A percentile compares a stretch with the other conserved stretches of the same genome.
Evolutionary conservation across 2,797 vertebrate species (phyloP).

Genomic region (Euthynnus affinis): DNA sequence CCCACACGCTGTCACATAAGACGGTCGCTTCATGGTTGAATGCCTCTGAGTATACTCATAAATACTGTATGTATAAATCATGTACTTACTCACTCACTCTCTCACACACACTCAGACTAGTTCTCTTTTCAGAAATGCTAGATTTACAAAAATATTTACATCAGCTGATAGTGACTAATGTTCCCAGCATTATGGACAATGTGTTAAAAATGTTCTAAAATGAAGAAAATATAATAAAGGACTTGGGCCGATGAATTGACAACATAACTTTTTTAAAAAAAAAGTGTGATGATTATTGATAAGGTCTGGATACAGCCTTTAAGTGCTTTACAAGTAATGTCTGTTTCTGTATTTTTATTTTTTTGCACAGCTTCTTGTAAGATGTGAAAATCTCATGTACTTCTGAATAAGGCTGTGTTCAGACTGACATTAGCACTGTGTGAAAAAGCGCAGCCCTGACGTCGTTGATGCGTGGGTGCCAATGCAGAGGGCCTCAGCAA

Average conservation of each 20-base stretch:
- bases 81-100: conserved; percentile 40
- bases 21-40: conserved; percentile 48
- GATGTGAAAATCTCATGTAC: not conserved
- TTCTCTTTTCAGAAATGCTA: conserved; percentile 42
- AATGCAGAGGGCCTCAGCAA: not conserved
- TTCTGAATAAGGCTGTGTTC: conserved; percentile 33
- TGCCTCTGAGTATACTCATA: conserved; percentile 45
- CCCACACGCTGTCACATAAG: conserved; percentile 56
- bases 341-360: not conserved
- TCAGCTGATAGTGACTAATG: conserved; percentile 51
- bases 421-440: conserved; percentile 25
- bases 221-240: not conserved
- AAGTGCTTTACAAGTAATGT: conserved; percentile 20
- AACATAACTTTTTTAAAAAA: not conserved
- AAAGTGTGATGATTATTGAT: not conserved
- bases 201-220: conserved; percentile 32
- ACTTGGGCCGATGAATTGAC: conserved; percentile 13
- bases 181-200: conserved; percentile 67
- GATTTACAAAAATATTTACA: conserved; percentile 74
- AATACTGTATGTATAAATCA: conserved; percentile 67
- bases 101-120: conserved; percentile 19
- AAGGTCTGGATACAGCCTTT: not conserved
- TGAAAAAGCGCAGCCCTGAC: not conserved
- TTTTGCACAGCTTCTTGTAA: conserved; percentile 6
- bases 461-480: not conserved